Evolutionary conservation across 2,888 invertebrate species (phyloP).

Genomic region (Miltochrista miniata): DNA sequence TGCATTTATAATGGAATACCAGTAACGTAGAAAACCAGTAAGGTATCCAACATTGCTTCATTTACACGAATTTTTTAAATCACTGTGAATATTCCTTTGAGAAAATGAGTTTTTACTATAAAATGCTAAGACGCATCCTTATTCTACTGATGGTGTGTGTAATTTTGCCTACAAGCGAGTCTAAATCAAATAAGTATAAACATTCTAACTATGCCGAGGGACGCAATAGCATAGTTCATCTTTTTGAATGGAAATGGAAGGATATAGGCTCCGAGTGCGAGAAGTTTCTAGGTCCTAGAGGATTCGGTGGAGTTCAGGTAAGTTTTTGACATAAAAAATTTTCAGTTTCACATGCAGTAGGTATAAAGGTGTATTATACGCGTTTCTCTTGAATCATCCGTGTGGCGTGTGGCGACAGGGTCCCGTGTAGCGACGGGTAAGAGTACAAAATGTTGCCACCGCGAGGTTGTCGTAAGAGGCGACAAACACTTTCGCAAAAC

Average conservation of each 20-base stretch:
- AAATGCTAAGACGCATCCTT: slow-evolving; percentile 58
- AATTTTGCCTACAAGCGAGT: slow-evolving; percentile 25
- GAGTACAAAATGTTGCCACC: too few species aligned
- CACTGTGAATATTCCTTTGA: not conserved
- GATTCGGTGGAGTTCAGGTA: slow-evolving; percentile 90
- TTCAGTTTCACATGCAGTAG: too few species aligned
- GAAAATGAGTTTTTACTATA: not conserved
- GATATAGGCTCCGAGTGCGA: slow-evolving; percentile 93
- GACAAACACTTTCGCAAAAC: too few species aligned
- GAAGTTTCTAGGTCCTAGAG: slow-evolving; percentile 87
- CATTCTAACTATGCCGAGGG: slow-evolving; percentile 75
- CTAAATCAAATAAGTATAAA: not conserved
- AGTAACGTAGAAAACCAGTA: too few species aligned
- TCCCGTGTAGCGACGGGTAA: too few species aligned
- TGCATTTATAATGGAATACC: too few species aligned
- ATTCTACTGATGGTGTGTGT: slow-evolving; percentile 48
- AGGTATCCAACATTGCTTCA: not conserved
- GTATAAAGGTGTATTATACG: too few species aligned
- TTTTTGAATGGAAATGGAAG: slow-evolving; percentile 93
- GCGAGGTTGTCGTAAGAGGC: too few species aligned
- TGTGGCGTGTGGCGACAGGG: too few species aligned
- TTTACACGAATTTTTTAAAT: not conserved
- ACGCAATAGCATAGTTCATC: slow-evolving; percentile 87
- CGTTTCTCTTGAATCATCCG: too few species aligned
- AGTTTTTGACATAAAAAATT: slow-evolving; percentile 2